Percentiles rank a stretch among this genome's conserved stretches.
These are phyloP conservation scores for Diarsia dahlii DNA, from an alignment of 2,888 invertebrate genomes.

Conservation along the genomic window DNA sequence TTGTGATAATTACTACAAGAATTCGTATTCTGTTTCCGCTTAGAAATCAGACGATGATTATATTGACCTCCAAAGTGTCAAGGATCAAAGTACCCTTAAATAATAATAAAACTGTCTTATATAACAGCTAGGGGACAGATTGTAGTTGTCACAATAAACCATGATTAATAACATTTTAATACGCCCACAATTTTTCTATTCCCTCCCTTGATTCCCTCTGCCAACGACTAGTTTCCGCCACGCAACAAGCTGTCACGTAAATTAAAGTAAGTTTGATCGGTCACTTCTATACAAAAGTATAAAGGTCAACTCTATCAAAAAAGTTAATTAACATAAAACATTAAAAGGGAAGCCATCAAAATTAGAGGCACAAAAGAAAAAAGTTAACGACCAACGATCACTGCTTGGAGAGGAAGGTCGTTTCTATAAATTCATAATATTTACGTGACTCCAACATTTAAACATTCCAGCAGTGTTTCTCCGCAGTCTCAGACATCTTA, in stretches of 20 bases:
- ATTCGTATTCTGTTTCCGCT: not conserved
- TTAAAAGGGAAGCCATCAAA: conserved; percentile 50
- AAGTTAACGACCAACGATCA: conserved; percentile 40
- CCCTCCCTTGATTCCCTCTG: conserved; percentile 2
- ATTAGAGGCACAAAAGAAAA: conserved; percentile 38
- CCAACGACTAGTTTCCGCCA: conserved; percentile 44
- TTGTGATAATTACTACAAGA: not conserved
- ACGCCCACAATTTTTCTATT: conserved; percentile 17
- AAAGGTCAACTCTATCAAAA: conserved; percentile 15
- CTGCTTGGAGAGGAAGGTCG: conserved; percentile 9
- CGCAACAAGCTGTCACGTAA: conserved; percentile 31
- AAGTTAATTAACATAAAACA: conserved; percentile 49
- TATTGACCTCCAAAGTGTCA: conserved; percentile 8
- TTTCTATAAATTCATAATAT: conserved; percentile 46
- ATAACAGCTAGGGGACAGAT: not conserved
- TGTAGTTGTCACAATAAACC: conserved; percentile 34
- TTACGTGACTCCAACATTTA: conserved; percentile 34
- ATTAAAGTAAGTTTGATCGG: conserved; percentile 8
- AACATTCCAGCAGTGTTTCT: conserved; percentile 6
- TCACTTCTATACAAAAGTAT: conserved; percentile 15
- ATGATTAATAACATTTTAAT: conserved; percentile 51
- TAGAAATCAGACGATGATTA: not conserved
- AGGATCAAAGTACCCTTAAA: conserved; percentile 7
- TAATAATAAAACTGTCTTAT: not conserved
- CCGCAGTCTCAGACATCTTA: not conserved